Percentiles rank a stretch among this genome's conserved stretches.
Evolutionary conservation across 1,140 invertebrate genomes (phyloP).

Genomic region (Anastrepha ludens): DNA sequence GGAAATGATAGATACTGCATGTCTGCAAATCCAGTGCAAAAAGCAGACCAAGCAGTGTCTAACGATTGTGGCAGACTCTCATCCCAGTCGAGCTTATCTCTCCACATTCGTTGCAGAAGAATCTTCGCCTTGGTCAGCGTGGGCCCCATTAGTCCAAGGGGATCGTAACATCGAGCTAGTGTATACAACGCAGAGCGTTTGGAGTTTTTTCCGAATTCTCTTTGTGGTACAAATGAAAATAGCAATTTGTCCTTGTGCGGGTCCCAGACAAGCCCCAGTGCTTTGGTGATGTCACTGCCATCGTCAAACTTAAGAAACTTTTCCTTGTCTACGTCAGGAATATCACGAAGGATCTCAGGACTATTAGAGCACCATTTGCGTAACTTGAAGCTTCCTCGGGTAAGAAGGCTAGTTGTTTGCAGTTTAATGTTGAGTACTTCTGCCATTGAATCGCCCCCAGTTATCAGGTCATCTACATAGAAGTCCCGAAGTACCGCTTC

Average conservation of each 20-base stretch:
- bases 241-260: constrained; percentile 57
- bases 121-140: constrained; percentile 60
- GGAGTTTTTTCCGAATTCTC: neutral
- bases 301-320: neutral
- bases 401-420: no score
- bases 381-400: no score
- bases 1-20: constrained; percentile 14
- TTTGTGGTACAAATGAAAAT: constrained; percentile 60
- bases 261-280: constrained; percentile 60
- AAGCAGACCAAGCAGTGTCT: neutral
- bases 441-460: no score
- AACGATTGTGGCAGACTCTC: constrained; percentile 17
- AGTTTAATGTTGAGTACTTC: neutral
- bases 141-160: constrained; percentile 59
- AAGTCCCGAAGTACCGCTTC: no score
- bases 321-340: constrained; percentile 55
- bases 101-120: constrained; percentile 61
- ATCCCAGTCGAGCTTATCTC: constrained; percentile 55
- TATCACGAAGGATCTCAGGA: constrained; percentile 54
- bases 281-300: constrained; percentile 49
- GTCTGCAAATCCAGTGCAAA: neutral
- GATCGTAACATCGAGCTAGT: constrained; percentile 68
- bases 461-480: no score
- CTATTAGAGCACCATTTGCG: constrained; percentile 63
- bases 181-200: constrained; percentile 65